Conservation (phyloP, 2,113 vertebrate species). For the Myotis yumanensis region DNA sequence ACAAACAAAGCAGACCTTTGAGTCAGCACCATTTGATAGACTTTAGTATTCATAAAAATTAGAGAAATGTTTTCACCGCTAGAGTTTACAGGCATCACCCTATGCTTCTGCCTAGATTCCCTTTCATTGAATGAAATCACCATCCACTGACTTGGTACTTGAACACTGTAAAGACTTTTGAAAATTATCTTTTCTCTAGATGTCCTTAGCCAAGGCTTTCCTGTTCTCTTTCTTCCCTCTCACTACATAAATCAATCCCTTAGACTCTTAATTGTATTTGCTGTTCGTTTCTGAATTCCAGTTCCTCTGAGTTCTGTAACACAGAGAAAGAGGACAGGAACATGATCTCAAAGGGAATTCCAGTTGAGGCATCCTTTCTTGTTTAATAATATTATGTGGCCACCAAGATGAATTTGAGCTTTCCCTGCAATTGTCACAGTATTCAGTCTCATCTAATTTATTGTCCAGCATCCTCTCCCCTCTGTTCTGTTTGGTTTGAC, state of each 20-base stretch:
- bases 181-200: slow-evolving; percentile 33
- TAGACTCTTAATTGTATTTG: slow-evolving; percentile 33
- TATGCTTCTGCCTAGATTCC: not conserved
- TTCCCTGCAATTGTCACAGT: not conserved
- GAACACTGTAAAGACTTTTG: slow-evolving; percentile 43
- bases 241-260: slow-evolving; percentile 51
- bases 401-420: not conserved
- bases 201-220: slow-evolving; percentile 34
- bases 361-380: not conserved
- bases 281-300: slow-evolving; percentile 46
- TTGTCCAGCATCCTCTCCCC: not conserved
- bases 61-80: not conserved
- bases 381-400: not conserved
- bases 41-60: not conserved
- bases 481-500: not conserved
- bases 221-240: slow-evolving; percentile 54
- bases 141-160: not conserved
- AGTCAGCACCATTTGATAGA: not conserved
- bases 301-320: not conserved
- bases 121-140: slow-evolving; percentile 26
- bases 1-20: not conserved
- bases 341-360: not conserved
- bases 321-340: not conserved
- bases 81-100: slow-evolving; percentile 10
- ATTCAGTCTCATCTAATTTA: slow-evolving; percentile 25